Evolutionary conservation across 2,113 vertebrate genomes (phyloP), one percentile per base, ranked within the genome.

Genomic region (Antechinus flavipes): DNA sequence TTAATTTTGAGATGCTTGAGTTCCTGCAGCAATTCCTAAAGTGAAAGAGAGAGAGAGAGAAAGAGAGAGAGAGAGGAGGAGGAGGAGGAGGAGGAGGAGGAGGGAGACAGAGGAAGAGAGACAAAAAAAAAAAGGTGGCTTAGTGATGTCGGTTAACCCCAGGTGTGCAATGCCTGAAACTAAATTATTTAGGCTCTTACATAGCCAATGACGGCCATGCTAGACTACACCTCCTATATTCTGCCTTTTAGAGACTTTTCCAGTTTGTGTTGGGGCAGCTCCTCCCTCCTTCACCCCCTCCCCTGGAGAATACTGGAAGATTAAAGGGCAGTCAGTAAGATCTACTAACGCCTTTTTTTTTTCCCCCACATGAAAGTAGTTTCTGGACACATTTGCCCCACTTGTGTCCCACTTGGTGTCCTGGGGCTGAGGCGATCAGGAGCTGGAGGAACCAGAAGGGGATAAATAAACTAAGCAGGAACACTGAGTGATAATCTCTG

Each of bases 1-100:
- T 99, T 99, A 94, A 99, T 99, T 98, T 99, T 99, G 54, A 99
- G 99, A 89, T 98, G 98, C 94, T 98, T 99, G 56, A 99, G 99
- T 94, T 99, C 99, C 96, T 99, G 99, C 0, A 99, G 91, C 96
- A 99, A 98, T 91, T 98, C 98, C 99, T 99, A 76, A 50, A 92
- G 0, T 90, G 58, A n/a, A 49, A 12, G 24, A 68, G 30, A 56
- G 22, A 95, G 46, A 58, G 93, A 84, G 27, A 95, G 49, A 5
- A 23, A 94, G 35, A 23, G 91, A 49, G 89, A n/a, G 0, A 91
- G 95, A 95, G 90, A 91, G 30, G 35, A 2, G n/a, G 91, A 90
- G 50, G 1, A 53, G 11, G 24, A 52, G 14, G 50, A 0, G 46
- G 49, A 1, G 53, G n/a, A n/a, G n/a, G n/a, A n/a, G n/a, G 54